Conservation (phyloP, 2,113 vertebrate genomes). For the Thymallus thymallus region DNA sequence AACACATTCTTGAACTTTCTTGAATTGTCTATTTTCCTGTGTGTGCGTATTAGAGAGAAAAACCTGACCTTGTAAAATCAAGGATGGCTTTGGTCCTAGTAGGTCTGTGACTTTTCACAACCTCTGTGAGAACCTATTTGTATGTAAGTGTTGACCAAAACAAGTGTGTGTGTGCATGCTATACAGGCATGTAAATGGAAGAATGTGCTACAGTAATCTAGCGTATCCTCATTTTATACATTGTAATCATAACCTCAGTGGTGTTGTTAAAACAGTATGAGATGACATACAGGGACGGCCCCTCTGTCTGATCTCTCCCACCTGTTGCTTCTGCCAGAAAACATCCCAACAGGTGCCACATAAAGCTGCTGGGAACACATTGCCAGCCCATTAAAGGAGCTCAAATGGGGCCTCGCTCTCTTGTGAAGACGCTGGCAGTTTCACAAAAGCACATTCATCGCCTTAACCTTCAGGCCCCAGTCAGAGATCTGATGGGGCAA, state of each 20-base stretch:
- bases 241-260: slow-evolving; percentile 1
- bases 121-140: no score
- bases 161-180: no score
- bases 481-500: not conserved
- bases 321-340: not conserved
- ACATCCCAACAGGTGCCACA: slow-evolving; percentile 31
- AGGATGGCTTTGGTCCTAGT: no score
- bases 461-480: not conserved
- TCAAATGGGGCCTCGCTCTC: not conserved
- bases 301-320: not conserved
- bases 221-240: not conserved
- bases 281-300: not conserved
- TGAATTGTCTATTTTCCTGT: no score
- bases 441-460: slow-evolving; percentile 7
- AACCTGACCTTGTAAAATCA: no score
- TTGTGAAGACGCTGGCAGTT: slow-evolving; percentile 4
- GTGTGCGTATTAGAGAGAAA: no score
- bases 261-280: not conserved
- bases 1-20: no score
- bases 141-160: no score
- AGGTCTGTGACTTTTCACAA: no score
- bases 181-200: no score
- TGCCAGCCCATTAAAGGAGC: not conserved
- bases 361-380: slow-evolving; percentile 1
- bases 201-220: no score